A percentile compares a stretch with the other conserved stretches of the same genome.
Evolutionary conservation across 2,797 vertebrate species (phyloP).

Genomic region (Telmatherina bonti): DNA sequence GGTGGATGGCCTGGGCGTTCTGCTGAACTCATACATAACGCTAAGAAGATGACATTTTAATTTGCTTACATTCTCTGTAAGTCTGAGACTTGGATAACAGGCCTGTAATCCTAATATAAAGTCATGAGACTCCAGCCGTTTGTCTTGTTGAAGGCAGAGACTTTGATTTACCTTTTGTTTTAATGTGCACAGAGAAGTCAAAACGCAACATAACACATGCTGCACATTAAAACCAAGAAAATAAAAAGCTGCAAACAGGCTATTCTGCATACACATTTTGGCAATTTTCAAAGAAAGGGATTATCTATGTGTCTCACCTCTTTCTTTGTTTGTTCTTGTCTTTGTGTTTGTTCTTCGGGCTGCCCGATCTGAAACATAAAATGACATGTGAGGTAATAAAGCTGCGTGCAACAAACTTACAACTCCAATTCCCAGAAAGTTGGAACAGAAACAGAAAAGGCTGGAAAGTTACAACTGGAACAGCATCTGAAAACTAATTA

Average conservation of each 20-base stretch:
- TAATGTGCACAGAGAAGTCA: conserved; percentile 14
- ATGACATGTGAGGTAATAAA: conserved; percentile 22
- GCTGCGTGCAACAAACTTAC: conserved; percentile 33
- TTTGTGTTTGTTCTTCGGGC: conserved; percentile 95
- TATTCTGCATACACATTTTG: not conserved
- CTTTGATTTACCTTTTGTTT: conserved; percentile 25
- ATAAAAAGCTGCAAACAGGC: not conserved
- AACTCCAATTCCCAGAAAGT: conserved; percentile 9
- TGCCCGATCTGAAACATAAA: conserved; percentile 88
- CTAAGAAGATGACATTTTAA: conserved; percentile 22
- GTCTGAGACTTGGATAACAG: conserved; percentile 45
- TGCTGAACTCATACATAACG: conserved; percentile 19
- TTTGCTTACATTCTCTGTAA: conserved; percentile 48
- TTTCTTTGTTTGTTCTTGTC: conserved; percentile 96
- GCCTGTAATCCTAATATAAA: conserved; percentile 63
- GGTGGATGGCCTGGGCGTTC: conserved; percentile 15
- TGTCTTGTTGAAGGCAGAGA: conserved; percentile 13
- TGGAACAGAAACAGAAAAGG: too few species aligned
- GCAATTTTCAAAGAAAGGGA: not conserved
- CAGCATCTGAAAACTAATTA: too few species aligned
- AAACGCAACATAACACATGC: not conserved
- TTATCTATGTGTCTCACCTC: conserved; percentile 79
- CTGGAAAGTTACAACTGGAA: too few species aligned
- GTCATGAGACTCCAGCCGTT: conserved; percentile 56
- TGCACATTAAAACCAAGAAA: not conserved